A percentile compares a stretch with the other conserved stretches of the same genome.
Conservation (phyloP, 1,140 invertebrate species). For the Neotoxoptera formosana region DNA sequence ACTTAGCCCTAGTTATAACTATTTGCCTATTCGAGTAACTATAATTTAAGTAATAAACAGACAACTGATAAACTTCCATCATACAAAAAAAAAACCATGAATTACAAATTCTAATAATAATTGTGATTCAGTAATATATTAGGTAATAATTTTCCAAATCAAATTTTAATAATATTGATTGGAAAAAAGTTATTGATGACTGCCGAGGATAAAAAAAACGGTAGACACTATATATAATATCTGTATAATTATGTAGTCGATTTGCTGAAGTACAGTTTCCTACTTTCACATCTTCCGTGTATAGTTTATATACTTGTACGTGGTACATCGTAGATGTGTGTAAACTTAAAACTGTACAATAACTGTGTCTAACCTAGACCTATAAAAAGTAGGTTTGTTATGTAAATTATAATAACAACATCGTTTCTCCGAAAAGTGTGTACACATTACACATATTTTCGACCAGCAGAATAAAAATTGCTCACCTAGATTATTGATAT, state of each 20-base stretch:
- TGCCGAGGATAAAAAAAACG: background rate
- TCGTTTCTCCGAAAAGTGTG: background rate
- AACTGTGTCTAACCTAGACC: conserved; percentile 10
- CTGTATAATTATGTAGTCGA: background rate
- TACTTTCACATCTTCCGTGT: conserved; percentile 30
- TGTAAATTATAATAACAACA: background rate
- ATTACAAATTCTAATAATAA: background rate
- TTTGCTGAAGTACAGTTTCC: background rate
- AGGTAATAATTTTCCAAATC: background rate
- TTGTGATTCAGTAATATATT: rapidly evolving
- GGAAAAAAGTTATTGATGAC: background rate
- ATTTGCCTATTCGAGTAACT: too few relatives aligned
- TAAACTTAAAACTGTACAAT: background rate
- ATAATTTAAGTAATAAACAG: background rate
- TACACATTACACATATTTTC: too few relatives aligned
- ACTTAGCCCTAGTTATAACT: background rate
- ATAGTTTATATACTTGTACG: background rate
- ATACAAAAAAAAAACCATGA: background rate
- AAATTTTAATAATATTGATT: background rate
- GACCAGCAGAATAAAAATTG: background rate
- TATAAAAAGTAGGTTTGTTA: conserved; percentile 12
- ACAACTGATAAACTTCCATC: background rate
- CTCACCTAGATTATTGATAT: background rate
- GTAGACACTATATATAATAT: background rate
- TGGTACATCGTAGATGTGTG: background rate